Evolutionary conservation across 2,888 invertebrate genomes (phyloP).

Genomic region (Pachymerium ferrugineum): DNA sequence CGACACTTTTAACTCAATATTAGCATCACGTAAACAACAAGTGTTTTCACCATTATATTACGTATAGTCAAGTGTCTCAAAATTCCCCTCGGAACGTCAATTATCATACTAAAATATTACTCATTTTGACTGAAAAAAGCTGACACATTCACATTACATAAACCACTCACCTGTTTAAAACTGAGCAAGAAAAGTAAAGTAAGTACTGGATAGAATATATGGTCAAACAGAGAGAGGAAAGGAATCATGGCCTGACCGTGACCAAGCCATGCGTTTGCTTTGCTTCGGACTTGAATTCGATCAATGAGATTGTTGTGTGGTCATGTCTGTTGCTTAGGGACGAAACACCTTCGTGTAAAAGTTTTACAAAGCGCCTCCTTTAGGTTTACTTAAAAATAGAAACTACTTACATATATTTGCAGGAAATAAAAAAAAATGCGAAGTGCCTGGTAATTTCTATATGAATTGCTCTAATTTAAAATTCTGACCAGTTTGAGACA

Average conservation of each 20-base stretch:
- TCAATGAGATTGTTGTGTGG: slow-evolving; percentile 19
- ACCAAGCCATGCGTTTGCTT: slow-evolving; percentile 19
- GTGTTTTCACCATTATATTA: no score
- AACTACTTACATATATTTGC: neutral
- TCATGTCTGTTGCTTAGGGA: slow-evolving; percentile 19
- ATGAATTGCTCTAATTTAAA: no score
- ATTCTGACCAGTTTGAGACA: no score
- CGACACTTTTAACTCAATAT: no score
- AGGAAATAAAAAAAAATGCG: neutral
- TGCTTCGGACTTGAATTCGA: neutral
- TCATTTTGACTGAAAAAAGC: no score
- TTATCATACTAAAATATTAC: no score
- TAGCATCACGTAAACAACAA: no score
- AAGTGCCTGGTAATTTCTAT: no score
- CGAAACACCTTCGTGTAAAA: neutral
- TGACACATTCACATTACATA: no score
- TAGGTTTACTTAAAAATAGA: neutral
- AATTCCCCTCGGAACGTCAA: no score
- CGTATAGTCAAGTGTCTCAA: no score
- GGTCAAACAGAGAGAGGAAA: neutral
- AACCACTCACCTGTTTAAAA: neutral
- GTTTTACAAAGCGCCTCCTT: slow-evolving; percentile 1
- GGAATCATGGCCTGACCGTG: slow-evolving; percentile 23
- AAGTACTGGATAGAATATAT: neutral
- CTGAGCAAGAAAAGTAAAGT: neutral